These are phyloP conservation scores for Meiosimyza platycephala DNA, from an alignment of 2,888 invertebrate genomes.

Conservation along the genomic window DNA sequence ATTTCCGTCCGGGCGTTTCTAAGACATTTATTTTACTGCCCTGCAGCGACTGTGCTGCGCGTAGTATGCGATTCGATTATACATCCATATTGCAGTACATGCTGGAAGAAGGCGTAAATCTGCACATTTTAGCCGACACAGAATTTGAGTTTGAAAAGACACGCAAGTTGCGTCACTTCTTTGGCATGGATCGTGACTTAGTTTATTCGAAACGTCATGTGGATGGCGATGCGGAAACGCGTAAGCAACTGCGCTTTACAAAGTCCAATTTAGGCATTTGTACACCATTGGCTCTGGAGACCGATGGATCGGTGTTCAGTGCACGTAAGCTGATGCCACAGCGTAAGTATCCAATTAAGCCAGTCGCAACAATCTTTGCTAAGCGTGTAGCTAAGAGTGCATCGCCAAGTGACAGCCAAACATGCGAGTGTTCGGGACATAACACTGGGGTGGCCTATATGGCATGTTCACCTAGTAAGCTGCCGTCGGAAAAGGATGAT, in stretches of 20 bases:
- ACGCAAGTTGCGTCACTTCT: conserved; percentile 78
- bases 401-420: conserved; percentile 72
- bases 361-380: conserved; percentile 75
- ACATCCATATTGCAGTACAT: conserved; percentile 84
- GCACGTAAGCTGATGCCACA: conserved; percentile 72
- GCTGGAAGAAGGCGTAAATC: conserved; percentile 81
- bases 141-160: conserved; percentile 82
- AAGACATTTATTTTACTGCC: conserved; percentile 85
- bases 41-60: conserved; percentile 79
- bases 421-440: conserved; percentile 77
- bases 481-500: conserved; percentile 52
- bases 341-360: conserved; percentile 71
- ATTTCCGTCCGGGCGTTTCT: conserved; percentile 86
- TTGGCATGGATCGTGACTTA: conserved; percentile 80
- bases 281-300: conserved; percentile 84
- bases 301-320: conserved; percentile 80
- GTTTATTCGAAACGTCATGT: conserved; percentile 86
- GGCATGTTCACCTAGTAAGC: conserved; percentile 73
- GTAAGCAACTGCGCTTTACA: conserved; percentile 80
- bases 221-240: conserved; percentile 78
- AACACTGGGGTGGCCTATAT: conserved; percentile 75
- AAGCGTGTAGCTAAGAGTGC: conserved; percentile 76
- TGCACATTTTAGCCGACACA: conserved; percentile 86
- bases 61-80: conserved; percentile 83
- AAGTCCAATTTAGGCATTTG: conserved; percentile 83